These are phyloP conservation scores for Caracal caracal DNA, from an alignment of 2,113 vertebrate species.

Conservation along the genomic window DNA sequence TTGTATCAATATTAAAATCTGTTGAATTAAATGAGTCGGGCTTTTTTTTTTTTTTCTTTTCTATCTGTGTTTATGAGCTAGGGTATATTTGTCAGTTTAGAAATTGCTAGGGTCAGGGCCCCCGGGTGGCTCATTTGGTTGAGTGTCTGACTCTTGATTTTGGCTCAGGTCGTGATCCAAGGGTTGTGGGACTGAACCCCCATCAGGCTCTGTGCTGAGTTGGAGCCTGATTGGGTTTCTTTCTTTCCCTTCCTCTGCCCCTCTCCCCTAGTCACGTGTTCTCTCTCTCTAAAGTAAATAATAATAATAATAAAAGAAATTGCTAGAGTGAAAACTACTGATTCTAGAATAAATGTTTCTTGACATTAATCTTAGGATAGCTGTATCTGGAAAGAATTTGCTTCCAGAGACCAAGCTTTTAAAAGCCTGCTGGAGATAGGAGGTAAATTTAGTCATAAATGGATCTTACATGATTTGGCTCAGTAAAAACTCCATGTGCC, in stretches of 20 bases:
- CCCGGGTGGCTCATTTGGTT: no score
- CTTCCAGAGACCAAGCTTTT: slow-evolving; percentile 37
- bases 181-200: no score
- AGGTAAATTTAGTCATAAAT: slow-evolving; percentile 9
- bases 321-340: not conserved
- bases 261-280: no score
- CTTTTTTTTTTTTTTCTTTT: not conserved
- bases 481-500: not conserved
- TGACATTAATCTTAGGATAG: not conserved
- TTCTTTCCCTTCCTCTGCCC: no score
- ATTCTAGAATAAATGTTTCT: slow-evolving; percentile 42
- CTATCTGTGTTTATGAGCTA: not conserved
- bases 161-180: no score
- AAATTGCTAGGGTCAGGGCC: not conserved
- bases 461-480: not conserved
- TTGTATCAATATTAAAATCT: not conserved
- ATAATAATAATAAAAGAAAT: not conserved
- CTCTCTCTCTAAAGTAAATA: no score
- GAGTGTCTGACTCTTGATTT: no score
- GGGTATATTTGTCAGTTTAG: slow-evolving; percentile 3
- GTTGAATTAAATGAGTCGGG: not conserved
- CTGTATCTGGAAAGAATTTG: slow-evolving; percentile 54
- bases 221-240: no score
- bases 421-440: not conserved
- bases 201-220: no score